Evolutionary conservation across 2,113 vertebrate genomes (phyloP).

Genomic region (Scortum barcoo): DNA sequence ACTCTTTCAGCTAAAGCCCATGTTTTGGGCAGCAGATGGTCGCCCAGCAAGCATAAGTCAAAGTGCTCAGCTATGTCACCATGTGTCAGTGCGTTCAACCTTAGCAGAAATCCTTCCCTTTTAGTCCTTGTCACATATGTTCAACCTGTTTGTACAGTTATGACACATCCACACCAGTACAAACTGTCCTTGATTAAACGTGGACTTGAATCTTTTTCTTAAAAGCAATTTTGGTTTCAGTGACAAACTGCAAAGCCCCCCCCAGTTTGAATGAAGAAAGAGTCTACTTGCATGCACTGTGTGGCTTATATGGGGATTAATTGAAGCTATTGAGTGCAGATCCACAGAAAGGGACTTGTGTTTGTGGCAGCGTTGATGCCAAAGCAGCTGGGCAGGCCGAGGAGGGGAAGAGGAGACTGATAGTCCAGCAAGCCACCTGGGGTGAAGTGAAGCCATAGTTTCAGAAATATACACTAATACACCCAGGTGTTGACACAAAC

Average conservation of each 20-base stretch:
- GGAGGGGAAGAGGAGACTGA: slow-evolving; percentile 59
- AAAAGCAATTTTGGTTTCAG: slow-evolving; percentile 36
- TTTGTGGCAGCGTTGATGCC: slow-evolving; percentile 66
- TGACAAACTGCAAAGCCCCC: slow-evolving; percentile 31
- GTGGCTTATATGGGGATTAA: slow-evolving; percentile 70
- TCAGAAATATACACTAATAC: slow-evolving; percentile 59
- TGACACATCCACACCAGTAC: slow-evolving; percentile 10
- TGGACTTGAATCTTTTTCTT: slow-evolving; percentile 30
- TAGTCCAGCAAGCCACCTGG: slow-evolving; percentile 68
- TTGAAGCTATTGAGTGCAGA: slow-evolving; percentile 71
- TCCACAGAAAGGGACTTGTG: slow-evolving; percentile 75
- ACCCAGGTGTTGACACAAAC: slow-evolving; percentile 58
- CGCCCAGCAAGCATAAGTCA: slow-evolving; percentile 39
- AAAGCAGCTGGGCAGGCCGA: slow-evolving; percentile 75
- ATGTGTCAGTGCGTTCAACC: slow-evolving; percentile 19
- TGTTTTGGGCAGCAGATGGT: slow-evolving; percentile 54
- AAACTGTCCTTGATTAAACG: slow-evolving; percentile 33
- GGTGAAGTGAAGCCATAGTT: slow-evolving; percentile 57
- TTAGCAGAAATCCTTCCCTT: slow-evolving; percentile 26
- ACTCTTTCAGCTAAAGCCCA: slow-evolving; percentile 19
- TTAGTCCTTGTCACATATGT: slow-evolving; percentile 30
- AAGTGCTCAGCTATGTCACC: slow-evolving; percentile 37
- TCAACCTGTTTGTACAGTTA: slow-evolving; percentile 18
- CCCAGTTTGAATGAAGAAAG: slow-evolving; percentile 62
- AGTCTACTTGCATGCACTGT: slow-evolving; percentile 53